A percentile compares a stretch with the other conserved stretches of the same genome.
phyloP scores from a whole-genome alignment of 1,140 invertebrate species.

The Pantala flavescens region DNA sequence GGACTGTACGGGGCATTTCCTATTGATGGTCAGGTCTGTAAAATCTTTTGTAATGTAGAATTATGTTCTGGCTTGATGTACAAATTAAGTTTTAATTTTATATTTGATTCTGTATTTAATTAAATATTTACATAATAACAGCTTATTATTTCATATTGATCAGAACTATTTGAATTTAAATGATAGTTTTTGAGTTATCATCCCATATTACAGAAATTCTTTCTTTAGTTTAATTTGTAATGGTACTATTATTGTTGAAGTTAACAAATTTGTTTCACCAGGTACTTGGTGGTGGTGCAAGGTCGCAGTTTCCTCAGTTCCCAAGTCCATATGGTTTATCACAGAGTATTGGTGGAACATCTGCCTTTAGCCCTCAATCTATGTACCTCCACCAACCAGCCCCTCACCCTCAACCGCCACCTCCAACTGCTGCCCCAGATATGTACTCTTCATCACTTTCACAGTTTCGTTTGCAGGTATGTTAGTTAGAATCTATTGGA shows the following conservation, averaged over 20 bases:
- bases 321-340: constrained; percentile 41
- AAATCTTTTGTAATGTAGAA: too few relatives aligned
- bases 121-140: too few relatives aligned
- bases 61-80: too few relatives aligned
- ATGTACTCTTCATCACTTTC: constrained; percentile 68
- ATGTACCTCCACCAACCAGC: constrained; percentile 51
- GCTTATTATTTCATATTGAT: too few relatives aligned
- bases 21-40: constrained; percentile 37
- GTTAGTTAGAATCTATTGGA: too few relatives aligned
- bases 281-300: constrained; percentile 37
- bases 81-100: too few relatives aligned
- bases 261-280: constrained; percentile 15
- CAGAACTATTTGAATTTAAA: too few relatives aligned
- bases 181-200: too few relatives aligned
- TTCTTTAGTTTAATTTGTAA: too few relatives aligned
- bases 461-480: constrained; percentile 56
- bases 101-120: constrained; percentile 14
- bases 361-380: constrained; percentile 54
- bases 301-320: constrained; percentile 57
- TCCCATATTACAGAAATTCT: too few relatives aligned
- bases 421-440: constrained; percentile 48
- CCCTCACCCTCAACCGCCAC: constrained; percentile 40
- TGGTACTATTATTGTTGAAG: too few relatives aligned
- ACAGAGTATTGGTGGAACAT: constrained; percentile 31
- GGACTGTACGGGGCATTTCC: constrained; percentile 65